These are phyloP conservation scores for Thera obeliscata DNA, from an alignment of 2,888 invertebrate genomes.

Conservation along the genomic window DNA sequence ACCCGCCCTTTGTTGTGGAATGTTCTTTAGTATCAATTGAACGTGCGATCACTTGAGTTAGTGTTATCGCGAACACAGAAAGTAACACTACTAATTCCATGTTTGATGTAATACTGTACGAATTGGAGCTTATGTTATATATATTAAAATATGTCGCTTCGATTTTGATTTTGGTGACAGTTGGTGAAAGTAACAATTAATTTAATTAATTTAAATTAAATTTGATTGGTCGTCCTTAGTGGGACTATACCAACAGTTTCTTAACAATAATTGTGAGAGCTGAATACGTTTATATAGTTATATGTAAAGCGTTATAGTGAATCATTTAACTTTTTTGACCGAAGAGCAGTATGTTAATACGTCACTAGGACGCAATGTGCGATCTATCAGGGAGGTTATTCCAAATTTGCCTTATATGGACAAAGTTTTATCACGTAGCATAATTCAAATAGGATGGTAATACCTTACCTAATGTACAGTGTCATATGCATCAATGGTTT, in stretches of 20 bases:
- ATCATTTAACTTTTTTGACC: background rate
- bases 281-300: conserved; percentile 11
- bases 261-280: conserved; percentile 37
- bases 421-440: no score
- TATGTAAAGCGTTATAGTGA: background rate
- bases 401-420: background rate
- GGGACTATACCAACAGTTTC: conserved; percentile 54
- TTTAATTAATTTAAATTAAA: conserved; percentile 21
- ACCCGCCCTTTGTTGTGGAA: conserved; percentile 34
- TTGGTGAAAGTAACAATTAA: conserved; percentile 10
- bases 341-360: background rate
- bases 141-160: conserved; percentile 22
- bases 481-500: no score
- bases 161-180: conserved; percentile 24
- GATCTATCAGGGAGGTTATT: background rate
- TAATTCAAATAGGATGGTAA: no score
- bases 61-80: conserved; percentile 48
- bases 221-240: conserved; percentile 48
- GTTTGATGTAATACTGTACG: conserved; percentile 40
- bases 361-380: background rate
- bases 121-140: conserved; percentile 43
- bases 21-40: conserved; percentile 33
- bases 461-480: no score
- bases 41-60: conserved; percentile 48
- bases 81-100: conserved; percentile 48